Base-by-base conservation (phyloP, 2,888 invertebrate genomes). In the Agrotis clavis region DNA sequence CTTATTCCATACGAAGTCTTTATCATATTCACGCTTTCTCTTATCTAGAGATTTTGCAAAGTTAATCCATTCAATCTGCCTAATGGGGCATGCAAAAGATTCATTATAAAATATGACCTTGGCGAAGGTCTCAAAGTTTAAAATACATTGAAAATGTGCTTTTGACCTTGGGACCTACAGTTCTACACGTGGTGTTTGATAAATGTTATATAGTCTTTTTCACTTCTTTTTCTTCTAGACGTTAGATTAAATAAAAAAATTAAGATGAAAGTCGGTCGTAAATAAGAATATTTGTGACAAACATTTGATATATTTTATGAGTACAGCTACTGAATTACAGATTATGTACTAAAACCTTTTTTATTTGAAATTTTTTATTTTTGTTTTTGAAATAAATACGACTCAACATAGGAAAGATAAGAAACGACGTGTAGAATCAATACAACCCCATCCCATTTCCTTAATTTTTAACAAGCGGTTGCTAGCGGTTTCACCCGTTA, bases 61-160 rank as follows among this genome's bases (percentile, higher is more conserved):
- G 41, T 59, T 47, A 53, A 57, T 16, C 30, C 30, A 4, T 70
- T 18, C 41, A 65, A 72, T 65, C 59, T 65, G 35, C 18, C 21
- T 62, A 72, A 79, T 68, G 61, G 67, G 4, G 16, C 56, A 14
- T 64, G 50, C 56, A 21, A 72, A 72, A 66, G 41, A 41, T 62
- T 62, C 19, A 25, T 59, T 25, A 65, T 21, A 30, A 69, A 71
- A 66, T 16, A 14, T 69, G 14, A 41, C 51, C 53, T 64, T 14
- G 11, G 41, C 41, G 11, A 41, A 41, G 9, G n/a, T 53, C 41
- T 30, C 5, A 50, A 41, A 41, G 41, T 41, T 41, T 41, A 41
- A 41, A 41, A 41, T 9, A 41, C 41, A 11, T 1, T 41, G 41
- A 41, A 41, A 41, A 47, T 45, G 16, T 61, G 13, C 41, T 47